Base-by-base conservation (phyloP, 2,888 invertebrate species). In the Macrosiphum euphorbiae region DNA sequence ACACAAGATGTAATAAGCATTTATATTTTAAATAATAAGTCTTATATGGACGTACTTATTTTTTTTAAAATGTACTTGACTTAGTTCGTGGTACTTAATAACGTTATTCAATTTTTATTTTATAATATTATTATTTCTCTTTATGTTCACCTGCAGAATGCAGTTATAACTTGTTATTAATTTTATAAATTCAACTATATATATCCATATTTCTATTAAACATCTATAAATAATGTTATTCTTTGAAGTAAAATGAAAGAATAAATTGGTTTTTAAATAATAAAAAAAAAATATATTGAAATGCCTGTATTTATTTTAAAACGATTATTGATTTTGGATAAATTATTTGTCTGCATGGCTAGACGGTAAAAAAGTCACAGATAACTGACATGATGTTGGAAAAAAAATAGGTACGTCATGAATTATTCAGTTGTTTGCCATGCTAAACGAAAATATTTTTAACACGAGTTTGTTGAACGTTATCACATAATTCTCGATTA, bases 241-340 rank as follows among this genome's bases (percentile, higher is more conserved):
- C 35, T 78, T 78, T 78, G 78, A 78, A 78, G 20, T 78, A 78
- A 78, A 78, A 35, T 78, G 78, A 78, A 78, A 78, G 20, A 78
- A 78, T 78, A 35, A 78, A 78, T 28, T 50, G 47, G n/a, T 78
- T 78, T n/a, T 35, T 20, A 78, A 78, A 78, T 67, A 35, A 78
- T n/a, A n/a, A 78, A 78, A 67, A 61, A 67, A n/a, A n/a, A 35
- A 52, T 50, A 7, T 20, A 35, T 50, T 50, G 88, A 35, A 88
- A 88, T 61, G 52, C 35, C 78, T 84, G 52, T 55, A n/a, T 90
- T 90, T 52, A 84, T 52, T 28, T 90, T 78, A 85, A 85, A 91
- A 44, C 44, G 35, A 44, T 47, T 58, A 86, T 58, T 91, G 58
- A 86, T 86, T 86, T n/a, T 24, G 47, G n/a, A 91, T 58, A 86